Base-by-base conservation (phyloP, 2,113 vertebrate species). In the Sula dactylatra region DNA sequence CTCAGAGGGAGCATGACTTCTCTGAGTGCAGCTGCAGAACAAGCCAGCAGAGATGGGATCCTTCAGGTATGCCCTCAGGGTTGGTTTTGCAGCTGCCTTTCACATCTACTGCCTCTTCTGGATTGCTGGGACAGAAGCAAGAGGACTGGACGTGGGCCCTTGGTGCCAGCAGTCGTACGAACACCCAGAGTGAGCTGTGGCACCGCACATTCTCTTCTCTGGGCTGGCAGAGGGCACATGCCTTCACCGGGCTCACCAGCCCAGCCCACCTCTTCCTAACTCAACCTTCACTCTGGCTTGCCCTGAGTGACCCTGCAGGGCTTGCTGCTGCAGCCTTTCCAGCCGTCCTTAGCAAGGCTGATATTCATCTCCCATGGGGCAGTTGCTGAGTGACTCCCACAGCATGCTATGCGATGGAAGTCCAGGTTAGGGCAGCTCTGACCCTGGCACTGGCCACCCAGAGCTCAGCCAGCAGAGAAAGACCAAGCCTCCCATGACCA, bases 201-300 rank as follows among this genome's bases (percentile, higher is more conserved):
- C 10, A 38, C 65, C n/a, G 25, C 0, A 1, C 9, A 1, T 4
- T 59, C 17, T 54, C 58, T 81, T 16, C 26, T 77, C 20, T 34
- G 54, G 56, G 54, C 44, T 4, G 4, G 54, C 47, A 76, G 56
- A 70, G 45, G 29, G 25, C 36, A 70, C 1, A 1, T 3, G 10
- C 31, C 59, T 87, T 92, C 70, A 36, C 10, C 3, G 1, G 9
- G 55, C 31, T 50, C 8, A 4, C 47, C 38, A 64, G 4, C 2
- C 6, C 32, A 91, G 34, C 29, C 49, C 29, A 32, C 7, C 20
- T 59, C 40, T 72, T 83, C 56, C 61, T 69, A 80, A 31, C 19
- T 29, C 0, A 0, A 17, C 38, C 54, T 80, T 69, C 0, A 0
- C 66, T 88, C 58, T 56, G 62, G n/a, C 32, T 27, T 72, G 26